Conservation (phyloP, 2,113 vertebrate species). For the mouse (Mus musculus) region DNA sequence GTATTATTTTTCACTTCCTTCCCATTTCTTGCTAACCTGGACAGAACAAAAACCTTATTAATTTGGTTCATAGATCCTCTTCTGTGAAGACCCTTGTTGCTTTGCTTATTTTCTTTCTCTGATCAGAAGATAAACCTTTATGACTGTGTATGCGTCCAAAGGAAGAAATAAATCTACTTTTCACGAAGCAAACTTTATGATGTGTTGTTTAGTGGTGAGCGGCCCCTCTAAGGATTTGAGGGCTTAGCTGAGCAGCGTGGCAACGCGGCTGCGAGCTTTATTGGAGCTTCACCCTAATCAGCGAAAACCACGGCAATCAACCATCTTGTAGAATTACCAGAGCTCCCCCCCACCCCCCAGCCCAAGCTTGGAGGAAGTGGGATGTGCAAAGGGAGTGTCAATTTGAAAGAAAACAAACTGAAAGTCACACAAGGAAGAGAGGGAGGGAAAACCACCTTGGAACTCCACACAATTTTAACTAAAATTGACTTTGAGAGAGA, state of each 20-base stretch:
- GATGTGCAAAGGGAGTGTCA: slow-evolving; percentile 44
- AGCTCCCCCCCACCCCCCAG: slow-evolving; percentile 45
- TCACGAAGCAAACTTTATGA: slow-evolving; percentile 72
- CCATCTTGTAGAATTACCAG: slow-evolving; percentile 58
- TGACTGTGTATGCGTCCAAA: slow-evolving; percentile 73
- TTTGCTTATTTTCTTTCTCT: slow-evolving; percentile 73
- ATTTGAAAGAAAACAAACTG: slow-evolving; percentile 63
- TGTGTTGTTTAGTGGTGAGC: slow-evolving; percentile 57
- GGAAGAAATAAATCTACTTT: slow-evolving; percentile 79
- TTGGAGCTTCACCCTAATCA: slow-evolving; percentile 9
- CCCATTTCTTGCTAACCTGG: slow-evolving; percentile 74
- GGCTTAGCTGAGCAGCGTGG: slow-evolving; percentile 16
- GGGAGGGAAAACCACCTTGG: background rate
- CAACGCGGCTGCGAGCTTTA: slow-evolving; percentile 15
- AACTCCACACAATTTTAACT: slow-evolving; percentile 22
- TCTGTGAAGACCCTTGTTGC: slow-evolving; percentile 68
- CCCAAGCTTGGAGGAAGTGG: slow-evolving; percentile 56
- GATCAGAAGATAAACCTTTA: slow-evolving; percentile 79
- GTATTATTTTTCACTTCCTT: slow-evolving; percentile 7
- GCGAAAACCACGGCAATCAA: slow-evolving; percentile 55
- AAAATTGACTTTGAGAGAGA: slow-evolving; percentile 30
- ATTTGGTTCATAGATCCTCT: slow-evolving; percentile 57
- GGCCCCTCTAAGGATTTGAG: slow-evolving; percentile 65
- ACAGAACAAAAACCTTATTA: slow-evolving; percentile 78
- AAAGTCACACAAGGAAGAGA: slow-evolving; percentile 16